Evolutionary conservation across 2,888 invertebrate genomes (phyloP).

Genomic region (Acrobasis repandana): DNA sequence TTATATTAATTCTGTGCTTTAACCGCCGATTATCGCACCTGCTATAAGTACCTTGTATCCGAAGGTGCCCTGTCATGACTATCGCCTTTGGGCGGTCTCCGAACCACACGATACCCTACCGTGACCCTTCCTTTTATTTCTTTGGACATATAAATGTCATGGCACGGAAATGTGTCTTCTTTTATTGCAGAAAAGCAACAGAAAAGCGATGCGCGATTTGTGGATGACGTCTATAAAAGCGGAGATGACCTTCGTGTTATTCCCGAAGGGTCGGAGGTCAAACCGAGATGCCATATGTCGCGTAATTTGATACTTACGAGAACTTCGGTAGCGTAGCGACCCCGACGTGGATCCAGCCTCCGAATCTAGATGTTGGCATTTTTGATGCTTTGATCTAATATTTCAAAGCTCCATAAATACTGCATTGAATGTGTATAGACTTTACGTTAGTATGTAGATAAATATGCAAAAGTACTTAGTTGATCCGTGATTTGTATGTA

Average conservation of each 20-base stretch:
- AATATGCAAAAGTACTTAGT: too few species aligned
- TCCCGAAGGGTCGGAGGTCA: not conserved
- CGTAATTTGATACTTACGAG: too few species aligned
- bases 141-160: constrained; percentile 11
- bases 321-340: too few species aligned
- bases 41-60: not conserved
- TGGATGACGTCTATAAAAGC: constrained; percentile 4
- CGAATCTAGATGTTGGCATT: too few species aligned
- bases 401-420: too few species aligned
- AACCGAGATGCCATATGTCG: not conserved
- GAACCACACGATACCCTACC: not conserved
- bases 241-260: not conserved
- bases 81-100: not conserved
- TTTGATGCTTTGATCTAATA: too few species aligned
- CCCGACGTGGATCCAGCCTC: too few species aligned
- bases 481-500: too few species aligned
- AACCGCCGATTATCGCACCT: too few species aligned
- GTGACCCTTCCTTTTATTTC: not conserved
- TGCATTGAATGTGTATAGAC: too few species aligned
- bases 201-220: constrained; percentile 6
- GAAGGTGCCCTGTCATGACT: not conserved
- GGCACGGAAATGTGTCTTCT: constrained; percentile 5
- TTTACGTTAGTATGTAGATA: too few species aligned
- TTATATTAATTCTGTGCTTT: too few species aligned
- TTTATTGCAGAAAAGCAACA: constrained; percentile 3